phyloP scores from a whole-genome alignment of 2,888 invertebrate genomes.

The Yponomeuta plumbellus region DNA sequence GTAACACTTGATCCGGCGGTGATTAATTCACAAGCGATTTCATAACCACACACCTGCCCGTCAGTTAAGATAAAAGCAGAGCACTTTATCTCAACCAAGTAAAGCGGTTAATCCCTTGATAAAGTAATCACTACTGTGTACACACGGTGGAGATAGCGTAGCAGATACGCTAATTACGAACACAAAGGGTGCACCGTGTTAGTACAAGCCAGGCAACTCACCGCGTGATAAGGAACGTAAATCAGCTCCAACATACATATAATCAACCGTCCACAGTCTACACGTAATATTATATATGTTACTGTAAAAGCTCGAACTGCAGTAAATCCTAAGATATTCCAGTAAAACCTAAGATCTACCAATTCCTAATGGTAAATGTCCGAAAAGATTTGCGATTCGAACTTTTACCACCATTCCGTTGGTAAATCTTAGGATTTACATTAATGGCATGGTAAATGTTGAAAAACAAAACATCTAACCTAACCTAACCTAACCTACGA shows the following conservation, averaged over 20 bases:
- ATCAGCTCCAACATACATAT: background rate
- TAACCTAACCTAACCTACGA: no score
- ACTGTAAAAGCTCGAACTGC: no score
- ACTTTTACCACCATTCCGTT: no score
- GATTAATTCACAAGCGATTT: background rate
- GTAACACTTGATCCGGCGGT: background rate
- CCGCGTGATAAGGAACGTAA: background rate
- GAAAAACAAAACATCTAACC: no score
- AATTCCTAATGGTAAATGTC: no score
- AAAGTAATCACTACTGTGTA: conserved; percentile 1
- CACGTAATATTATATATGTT: no score
- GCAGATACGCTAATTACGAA: conserved; percentile 10
- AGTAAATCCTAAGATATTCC: no score
- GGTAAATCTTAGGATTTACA: no score
- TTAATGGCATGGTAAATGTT: no score
- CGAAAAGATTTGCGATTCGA: no score
- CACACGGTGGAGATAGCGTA: background rate
- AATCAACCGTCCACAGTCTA: background rate
- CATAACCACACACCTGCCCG: background rate
- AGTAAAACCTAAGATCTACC: no score
- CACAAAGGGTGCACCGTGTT: conserved; percentile 13
- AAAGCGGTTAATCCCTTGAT: background rate
- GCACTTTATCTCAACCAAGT: background rate
- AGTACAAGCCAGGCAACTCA: background rate
- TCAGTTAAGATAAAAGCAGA: background rate